These are phyloP conservation scores for Dromius quadrimaculatus DNA, from an alignment of 2,888 invertebrate genomes.

Conservation along the genomic window DNA sequence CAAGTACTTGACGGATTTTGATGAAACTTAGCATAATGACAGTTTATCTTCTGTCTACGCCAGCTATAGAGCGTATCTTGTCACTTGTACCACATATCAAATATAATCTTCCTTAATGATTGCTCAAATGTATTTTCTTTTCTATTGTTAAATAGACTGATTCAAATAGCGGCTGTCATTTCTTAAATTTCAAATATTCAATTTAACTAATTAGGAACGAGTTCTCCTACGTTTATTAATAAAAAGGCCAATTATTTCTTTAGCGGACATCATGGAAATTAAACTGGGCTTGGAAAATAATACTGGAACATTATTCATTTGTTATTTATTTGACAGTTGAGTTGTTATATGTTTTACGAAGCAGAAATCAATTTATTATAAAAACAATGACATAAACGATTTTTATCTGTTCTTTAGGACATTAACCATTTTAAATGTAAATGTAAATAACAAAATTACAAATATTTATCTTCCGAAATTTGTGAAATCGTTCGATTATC, in stretches of 20 bases:
- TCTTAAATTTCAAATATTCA: slow-evolving; percentile 38
- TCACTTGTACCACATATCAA: no score
- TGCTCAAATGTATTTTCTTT: background rate
- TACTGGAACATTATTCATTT: slow-evolving; percentile 11
- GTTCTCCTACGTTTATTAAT: slow-evolving; percentile 41
- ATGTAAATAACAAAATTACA: slow-evolving; percentile 22
- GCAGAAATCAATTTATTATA: slow-evolving; percentile 35
- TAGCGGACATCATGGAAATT: slow-evolving; percentile 22
- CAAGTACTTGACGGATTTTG: no score
- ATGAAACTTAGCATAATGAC: no score
- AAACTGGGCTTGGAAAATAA: slow-evolving; percentile 20
- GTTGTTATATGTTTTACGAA: slow-evolving; percentile 34
- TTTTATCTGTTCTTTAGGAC: slow-evolving; percentile 22
- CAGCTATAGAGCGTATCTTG: no score
- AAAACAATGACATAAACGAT: slow-evolving; percentile 28
- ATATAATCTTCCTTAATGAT: background rate
- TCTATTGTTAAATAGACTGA: slow-evolving; percentile 9
- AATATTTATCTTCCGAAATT: slow-evolving; percentile 12
- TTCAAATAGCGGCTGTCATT: slow-evolving; percentile 35
- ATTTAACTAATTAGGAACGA: slow-evolving; percentile 35
- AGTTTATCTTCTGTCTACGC: no score
- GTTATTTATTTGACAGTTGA: slow-evolving; percentile 23
- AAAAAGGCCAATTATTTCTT: slow-evolving; percentile 29
- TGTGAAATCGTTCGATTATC: background rate
- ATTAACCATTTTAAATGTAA: slow-evolving; percentile 14